Conservation (phyloP, 2,888 invertebrate species). For the Galerucella pusilla region DNA sequence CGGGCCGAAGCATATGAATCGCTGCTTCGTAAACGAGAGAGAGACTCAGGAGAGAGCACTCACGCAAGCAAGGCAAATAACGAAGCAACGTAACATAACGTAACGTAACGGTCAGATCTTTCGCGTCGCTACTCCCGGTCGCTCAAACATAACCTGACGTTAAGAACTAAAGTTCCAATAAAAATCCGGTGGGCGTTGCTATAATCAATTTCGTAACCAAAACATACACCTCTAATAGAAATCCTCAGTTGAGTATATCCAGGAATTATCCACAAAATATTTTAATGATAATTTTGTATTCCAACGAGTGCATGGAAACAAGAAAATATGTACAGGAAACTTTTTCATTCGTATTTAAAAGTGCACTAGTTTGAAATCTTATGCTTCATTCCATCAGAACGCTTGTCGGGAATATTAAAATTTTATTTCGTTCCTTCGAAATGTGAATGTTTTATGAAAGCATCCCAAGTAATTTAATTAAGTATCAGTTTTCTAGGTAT, state of each 20-base stretch:
- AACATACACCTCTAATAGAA: no score
- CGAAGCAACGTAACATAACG: no score
- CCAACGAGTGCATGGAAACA: background rate
- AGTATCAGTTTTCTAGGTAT: constrained; percentile 1
- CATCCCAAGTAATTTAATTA: background rate
- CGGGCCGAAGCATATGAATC: no score
- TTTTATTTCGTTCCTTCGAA: background rate
- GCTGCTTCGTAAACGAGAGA: no score
- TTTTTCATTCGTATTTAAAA: background rate
- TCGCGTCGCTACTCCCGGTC: no score
- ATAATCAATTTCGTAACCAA: no score
- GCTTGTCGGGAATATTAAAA: background rate
- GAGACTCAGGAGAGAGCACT: no score
- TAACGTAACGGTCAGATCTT: no score
- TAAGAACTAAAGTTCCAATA: no score
- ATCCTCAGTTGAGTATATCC: background rate
- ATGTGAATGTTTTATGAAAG: background rate
- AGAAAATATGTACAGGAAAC: background rate
- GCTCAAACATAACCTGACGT: no score
- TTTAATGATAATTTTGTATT: background rate
- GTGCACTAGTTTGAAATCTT: background rate
- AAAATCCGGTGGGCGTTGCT: no score
- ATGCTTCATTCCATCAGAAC: background rate
- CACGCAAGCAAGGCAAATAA: no score
- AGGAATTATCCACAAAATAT: background rate